phyloP scores from a whole-genome alignment of 2,113 vertebrate genomes.

The Phalacrocorax carbo region DNA sequence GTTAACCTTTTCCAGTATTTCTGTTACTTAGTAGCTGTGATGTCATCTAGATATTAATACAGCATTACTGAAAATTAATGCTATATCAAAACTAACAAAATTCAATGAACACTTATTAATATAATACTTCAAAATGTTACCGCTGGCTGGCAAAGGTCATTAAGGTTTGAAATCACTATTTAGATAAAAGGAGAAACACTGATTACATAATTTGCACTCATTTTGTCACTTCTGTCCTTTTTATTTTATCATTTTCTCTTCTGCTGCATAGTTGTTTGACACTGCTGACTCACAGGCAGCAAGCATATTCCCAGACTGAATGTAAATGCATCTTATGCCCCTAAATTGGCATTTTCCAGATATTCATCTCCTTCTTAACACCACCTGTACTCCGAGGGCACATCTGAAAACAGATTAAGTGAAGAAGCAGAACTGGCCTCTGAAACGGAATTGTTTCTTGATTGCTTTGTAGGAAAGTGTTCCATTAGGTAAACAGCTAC shows the following conservation, averaged over 20 bases:
- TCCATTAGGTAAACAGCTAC: constrained; percentile 34
- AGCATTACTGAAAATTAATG: background rate
- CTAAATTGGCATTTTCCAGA: constrained; percentile 39
- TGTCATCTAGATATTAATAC: background rate
- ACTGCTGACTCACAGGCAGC: constrained; percentile 36
- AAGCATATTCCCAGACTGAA: constrained; percentile 34
- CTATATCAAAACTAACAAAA: constrained; percentile 1
- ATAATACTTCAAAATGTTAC: background rate
- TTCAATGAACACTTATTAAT: background rate
- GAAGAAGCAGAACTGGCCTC: constrained; percentile 32
- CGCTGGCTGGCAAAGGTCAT: background rate
- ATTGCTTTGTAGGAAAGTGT: constrained; percentile 36
- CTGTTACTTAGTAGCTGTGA: background rate
- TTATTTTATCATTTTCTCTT: constrained; percentile 30
- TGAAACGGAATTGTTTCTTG: constrained; percentile 54
- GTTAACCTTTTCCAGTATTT: background rate
- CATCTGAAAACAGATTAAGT: constrained; percentile 30
- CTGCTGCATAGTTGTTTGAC: constrained; percentile 22
- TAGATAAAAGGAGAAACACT: constrained; percentile 11
- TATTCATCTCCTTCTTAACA: constrained; percentile 25
- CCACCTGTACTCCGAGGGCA: background rate
- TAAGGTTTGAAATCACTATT: constrained; percentile 37
- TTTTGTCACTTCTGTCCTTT: constrained; percentile 58
- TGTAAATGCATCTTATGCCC: constrained; percentile 25
- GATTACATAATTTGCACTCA: constrained; percentile 60